Conservation (phyloP, 1,140 invertebrate species). For the Brachionus asplanchnoidis region DNA sequence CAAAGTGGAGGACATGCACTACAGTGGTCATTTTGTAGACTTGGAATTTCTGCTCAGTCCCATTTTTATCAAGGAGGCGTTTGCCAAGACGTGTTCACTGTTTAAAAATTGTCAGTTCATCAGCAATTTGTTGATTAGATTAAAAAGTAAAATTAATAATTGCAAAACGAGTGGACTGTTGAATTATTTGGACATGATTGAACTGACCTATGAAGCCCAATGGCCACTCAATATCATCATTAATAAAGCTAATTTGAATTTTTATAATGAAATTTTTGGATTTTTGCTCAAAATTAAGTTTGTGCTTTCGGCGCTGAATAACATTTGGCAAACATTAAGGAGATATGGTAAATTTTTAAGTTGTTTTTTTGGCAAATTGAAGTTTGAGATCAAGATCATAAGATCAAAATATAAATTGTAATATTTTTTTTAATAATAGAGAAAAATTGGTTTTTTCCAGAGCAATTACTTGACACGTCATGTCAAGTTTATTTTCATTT, state of each 20-base stretch:
- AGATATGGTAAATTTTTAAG: neutral
- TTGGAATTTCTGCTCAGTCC: slow-evolving; percentile 24
- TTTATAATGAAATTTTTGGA: slow-evolving; percentile 23
- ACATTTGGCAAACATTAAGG: slow-evolving; percentile 18
- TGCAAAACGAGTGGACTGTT: neutral
- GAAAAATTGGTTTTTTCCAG: no score
- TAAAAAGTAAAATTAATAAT: neutral
- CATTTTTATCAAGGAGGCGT: slow-evolving; percentile 19
- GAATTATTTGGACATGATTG: slow-evolving; percentile 34
- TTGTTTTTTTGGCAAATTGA: no score
- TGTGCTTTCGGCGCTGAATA: slow-evolving; percentile 17
- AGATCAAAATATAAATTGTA: no score
- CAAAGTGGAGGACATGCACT: neutral
- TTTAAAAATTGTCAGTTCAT: slow-evolving; percentile 20
- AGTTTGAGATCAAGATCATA: no score
- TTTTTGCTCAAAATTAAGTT: slow-evolving; percentile 38
- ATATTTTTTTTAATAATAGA: no score
- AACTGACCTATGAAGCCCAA: neutral
- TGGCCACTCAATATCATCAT: slow-evolving; percentile 37
- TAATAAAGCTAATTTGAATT: neutral
- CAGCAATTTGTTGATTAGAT: neutral
- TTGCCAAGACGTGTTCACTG: neutral
- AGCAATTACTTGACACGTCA: no score
- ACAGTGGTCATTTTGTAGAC: neutral
- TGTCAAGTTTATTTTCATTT: no score